Base-by-base conservation (phyloP, 2,113 vertebrate genomes). In the Phyllostomus discolor region DNA sequence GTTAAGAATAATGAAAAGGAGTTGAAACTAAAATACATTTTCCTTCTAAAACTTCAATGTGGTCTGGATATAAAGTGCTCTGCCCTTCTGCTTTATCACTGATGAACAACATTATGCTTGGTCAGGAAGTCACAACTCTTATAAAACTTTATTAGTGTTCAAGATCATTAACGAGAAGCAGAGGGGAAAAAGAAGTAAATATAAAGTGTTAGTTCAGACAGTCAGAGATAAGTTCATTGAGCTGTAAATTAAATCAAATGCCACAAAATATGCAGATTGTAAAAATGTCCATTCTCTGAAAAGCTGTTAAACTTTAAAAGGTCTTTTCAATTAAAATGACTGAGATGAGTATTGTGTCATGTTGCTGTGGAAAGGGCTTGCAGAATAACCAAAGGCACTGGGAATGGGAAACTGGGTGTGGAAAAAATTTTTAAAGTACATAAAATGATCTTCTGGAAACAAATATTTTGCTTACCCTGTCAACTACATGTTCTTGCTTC, bases 191-290 rank as follows among this genome's bases (percentile, higher is more conserved):
- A 97, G 97, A 95, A 86, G 38, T 86, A 97, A 88, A 96, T 90
- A 97, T 94, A 93, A 98, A 94, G 72, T 97, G 91, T 57, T 69
- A 85, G 78, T 43, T 97, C 3, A 5, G 82, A 95, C 54, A 93
- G 91, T 80, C 92, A 95, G 70, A 95, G 3, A 4, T 31, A 94
- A 97, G 95, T 96, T 90, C 80, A 97, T 96, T 87, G 90, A 78
- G 95, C 95, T 5, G 0, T 97, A 98, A 98, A 97, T 97, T 97
- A 98, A 98, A 95, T 94, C 73, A 98, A 98, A 98, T 97, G 76
- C 22, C 70, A 90, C 46, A 41, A 96, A 95, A 91, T 94, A 97
- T 82, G 67, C 43, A 89, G 16, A 76, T 62, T 93, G 20, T 97
- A 97, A 98, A 97, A 97, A 76, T 88, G 83, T 6, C 28, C 3